These are phyloP conservation scores for Acanthisitta chloris DNA, from an alignment of 2,113 vertebrate genomes.

Conservation along the genomic window DNA sequence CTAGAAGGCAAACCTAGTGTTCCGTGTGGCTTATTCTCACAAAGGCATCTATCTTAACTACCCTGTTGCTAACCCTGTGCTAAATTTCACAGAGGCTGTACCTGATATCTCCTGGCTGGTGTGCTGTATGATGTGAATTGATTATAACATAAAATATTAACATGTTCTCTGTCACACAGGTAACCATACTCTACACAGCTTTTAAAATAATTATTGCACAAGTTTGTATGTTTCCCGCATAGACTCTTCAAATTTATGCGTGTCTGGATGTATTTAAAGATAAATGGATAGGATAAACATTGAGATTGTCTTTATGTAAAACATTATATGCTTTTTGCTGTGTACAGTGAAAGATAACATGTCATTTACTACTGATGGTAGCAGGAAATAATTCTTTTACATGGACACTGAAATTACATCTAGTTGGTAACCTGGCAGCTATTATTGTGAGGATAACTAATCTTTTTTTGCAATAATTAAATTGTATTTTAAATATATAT, in stretches of 20 bases:
- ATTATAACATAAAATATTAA: conserved; percentile 63
- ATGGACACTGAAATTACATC: neutral
- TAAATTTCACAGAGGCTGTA: conserved; percentile 63
- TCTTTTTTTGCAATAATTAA: neutral
- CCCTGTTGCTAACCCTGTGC: conserved; percentile 79
- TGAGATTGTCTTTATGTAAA: neutral
- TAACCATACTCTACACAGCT: neutral
- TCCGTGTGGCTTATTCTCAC: conserved; percentile 82
- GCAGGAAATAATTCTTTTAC: neutral
- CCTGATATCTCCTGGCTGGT: conserved; percentile 64
- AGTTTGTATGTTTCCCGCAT: neutral
- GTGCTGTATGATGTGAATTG: conserved; percentile 55
- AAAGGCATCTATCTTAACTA: conserved; percentile 79
- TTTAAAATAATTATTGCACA: neutral
- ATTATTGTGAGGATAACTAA: neutral
- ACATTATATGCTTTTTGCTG: neutral
- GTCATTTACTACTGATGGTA: neutral
- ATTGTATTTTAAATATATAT: neutral
- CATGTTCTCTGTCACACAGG: conserved; percentile 40
- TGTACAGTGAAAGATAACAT: neutral
- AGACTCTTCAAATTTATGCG: neutral
- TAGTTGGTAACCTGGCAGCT: neutral
- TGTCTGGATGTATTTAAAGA: neutral
- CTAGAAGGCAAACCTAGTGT: conserved; percentile 62
- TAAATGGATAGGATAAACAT: neutral